A percentile compares a stretch with the other conserved stretches of the same genome.
Evolutionary conservation across 2,113 vertebrate genomes (phyloP).

Genomic region (Platanista minor): DNA sequence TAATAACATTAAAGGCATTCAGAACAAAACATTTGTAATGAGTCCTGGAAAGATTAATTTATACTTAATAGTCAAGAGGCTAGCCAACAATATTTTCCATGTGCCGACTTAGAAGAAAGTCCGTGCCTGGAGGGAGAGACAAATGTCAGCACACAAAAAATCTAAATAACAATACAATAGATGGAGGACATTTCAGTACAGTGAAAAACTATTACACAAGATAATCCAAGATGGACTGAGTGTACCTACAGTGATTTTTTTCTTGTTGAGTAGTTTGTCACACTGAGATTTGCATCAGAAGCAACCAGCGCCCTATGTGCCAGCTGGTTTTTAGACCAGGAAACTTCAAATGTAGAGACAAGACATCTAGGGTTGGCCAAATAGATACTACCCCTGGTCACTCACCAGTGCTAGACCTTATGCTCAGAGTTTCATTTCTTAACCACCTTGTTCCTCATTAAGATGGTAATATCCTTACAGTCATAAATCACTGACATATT

Average conservation of each 20-base stretch:
- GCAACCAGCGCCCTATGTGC: background rate
- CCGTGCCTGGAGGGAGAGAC: background rate
- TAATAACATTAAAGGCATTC: background rate
- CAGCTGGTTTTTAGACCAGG: background rate
- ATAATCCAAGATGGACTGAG: background rate
- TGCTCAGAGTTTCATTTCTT: conserved; percentile 27
- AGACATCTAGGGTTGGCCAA: background rate
- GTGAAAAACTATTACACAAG: background rate
- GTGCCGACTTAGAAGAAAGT: background rate
- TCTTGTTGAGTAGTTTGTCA: background rate
- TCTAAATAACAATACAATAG: background rate
- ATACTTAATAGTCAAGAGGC: conserved; percentile 10
- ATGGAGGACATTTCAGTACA: background rate
- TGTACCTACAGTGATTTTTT: background rate
- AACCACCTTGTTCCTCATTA: background rate
- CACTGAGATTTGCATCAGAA: background rate
- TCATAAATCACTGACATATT: conserved; percentile 31
- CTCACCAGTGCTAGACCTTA: background rate
- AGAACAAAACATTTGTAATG: conserved; percentile 46
- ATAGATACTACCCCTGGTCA: background rate
- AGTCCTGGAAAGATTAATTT: conserved; percentile 32
- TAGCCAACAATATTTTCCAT: background rate
- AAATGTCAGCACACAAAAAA: background rate
- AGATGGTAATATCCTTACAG: conserved; percentile 23
- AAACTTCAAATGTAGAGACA: background rate